phyloP scores from a whole-genome alignment of 2,888 invertebrate species.

The Sarcophaga rosellei region DNA sequence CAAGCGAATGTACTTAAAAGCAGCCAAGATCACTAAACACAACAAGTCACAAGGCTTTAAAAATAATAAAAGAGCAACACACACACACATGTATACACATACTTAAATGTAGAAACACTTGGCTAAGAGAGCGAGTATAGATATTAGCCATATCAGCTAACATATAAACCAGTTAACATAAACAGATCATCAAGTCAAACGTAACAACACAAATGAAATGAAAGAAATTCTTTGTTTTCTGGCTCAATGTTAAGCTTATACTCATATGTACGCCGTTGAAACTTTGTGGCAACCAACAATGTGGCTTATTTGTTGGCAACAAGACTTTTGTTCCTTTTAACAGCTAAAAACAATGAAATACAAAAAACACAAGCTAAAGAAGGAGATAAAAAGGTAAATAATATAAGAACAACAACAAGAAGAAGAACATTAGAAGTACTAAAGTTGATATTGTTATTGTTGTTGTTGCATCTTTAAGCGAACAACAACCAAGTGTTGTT shows the following conservation, averaged over 20 bases:
- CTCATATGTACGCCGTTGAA: neutral
- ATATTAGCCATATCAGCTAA: conserved; percentile 56
- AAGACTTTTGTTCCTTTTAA: neutral
- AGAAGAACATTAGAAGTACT: conserved; percentile 35
- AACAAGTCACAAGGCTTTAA: neutral
- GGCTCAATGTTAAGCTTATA: too few species aligned
- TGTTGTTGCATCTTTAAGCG: conserved; percentile 32
- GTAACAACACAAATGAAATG: conserved; percentile 38
- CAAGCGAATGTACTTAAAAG: conserved; percentile 68
- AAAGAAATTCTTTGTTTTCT: neutral
- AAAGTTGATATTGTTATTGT: conserved; percentile 16
- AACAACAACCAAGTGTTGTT: conserved; percentile 70
- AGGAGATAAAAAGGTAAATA: neutral
- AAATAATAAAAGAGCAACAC: neutral
- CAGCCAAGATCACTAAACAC: conserved; percentile 9
- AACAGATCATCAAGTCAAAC: conserved; percentile 66
- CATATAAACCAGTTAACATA: conserved; percentile 67
- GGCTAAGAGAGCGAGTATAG: neutral
- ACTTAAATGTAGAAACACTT: neutral
- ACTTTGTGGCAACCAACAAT: conserved; percentile 35
- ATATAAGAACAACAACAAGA: neutral
- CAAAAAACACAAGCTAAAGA: neutral
- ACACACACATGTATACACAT: too few species aligned
- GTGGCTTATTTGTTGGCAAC: conserved; percentile 43
- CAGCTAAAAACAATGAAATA: neutral